Base-by-base conservation (phyloP, 2,888 invertebrate genomes). In the Lasius fuliginosus region DNA sequence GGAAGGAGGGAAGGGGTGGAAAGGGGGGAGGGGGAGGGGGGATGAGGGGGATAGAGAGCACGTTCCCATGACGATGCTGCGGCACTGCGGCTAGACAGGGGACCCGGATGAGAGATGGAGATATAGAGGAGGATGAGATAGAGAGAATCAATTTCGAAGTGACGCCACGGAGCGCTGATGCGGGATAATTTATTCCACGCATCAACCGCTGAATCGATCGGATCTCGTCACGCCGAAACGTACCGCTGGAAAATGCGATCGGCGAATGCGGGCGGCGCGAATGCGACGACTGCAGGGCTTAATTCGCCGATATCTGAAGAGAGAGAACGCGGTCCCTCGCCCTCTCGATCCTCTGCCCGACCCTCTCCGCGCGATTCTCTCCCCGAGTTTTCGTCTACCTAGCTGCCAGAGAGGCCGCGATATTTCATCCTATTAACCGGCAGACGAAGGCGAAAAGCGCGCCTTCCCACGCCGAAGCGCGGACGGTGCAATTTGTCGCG, bases 141-240 rank as follows among this genome's bases (percentile, higher is more conserved):
- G 81, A 68, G 81, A 71, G 69, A 83, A 83, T 79, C 81, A 81
- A 83, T 83, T 83, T 77, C 60, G 68, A 83, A 77, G 83, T 79
- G 79, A 83, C 68, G 83, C 68, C 68, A 79, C 79, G 64, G 53
- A 60, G 77, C 76, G 64, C 77, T 73, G 40, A 77, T 49, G 68
- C 75, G 68, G 53, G 56, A 73, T 83, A 86, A 83, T 85, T 79
- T 82, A 68, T 79, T 75, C 64, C 84, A 73, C 79, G 74, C 65
- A 76, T 71, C 79, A 65, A 62, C 68, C 62, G 67, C 58, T 68
- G 65, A 67, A 79, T 81, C 83, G 74, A 82, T 82, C 82, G 82
- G 58, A 75, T 81, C 65, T 83, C 69, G 36, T 68, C 81, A 69
- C 65, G 68, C 15, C 79, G 79, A 69, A 75, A 85, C 53, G 73